phyloP scores from a whole-genome alignment of 2,113 vertebrate genomes.

The Peromyscus leucopus region DNA sequence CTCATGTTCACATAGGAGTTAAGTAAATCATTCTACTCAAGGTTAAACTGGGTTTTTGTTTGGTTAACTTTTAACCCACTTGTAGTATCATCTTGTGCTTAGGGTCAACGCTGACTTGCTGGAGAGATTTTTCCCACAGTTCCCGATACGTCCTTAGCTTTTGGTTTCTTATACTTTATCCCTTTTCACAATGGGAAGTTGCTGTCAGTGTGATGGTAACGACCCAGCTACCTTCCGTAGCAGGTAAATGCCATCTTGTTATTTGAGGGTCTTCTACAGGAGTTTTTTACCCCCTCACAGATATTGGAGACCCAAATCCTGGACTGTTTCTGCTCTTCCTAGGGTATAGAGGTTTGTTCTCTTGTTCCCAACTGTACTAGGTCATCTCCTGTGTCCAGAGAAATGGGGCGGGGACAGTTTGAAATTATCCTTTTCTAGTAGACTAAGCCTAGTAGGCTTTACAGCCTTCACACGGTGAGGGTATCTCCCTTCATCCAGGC shows the following conservation, averaged over 20 bases:
- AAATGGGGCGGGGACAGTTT: background rate
- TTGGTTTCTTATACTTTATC: background rate
- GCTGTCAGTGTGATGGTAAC: background rate
- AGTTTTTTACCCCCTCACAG: background rate
- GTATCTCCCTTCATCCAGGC: background rate
- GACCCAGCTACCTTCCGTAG: background rate
- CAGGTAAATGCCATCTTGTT: background rate
- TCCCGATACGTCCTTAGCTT: background rate
- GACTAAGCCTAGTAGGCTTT: background rate
- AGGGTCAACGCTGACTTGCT: background rate
- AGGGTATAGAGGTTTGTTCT: background rate
- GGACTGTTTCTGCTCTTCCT: background rate
- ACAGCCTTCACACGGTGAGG: background rate
- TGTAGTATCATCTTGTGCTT: background rate
- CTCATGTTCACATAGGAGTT: background rate
- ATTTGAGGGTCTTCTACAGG: background rate
- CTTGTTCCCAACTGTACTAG: background rate
- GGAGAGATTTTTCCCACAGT: background rate
- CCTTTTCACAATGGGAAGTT: background rate
- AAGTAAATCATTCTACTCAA: background rate
- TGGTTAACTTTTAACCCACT: background rate
- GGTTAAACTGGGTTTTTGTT: conserved; percentile 14
- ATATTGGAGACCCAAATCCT: background rate
- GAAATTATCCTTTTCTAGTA: background rate
- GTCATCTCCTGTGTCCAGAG: background rate